Conservation (phyloP, 2,113 vertebrate species). For the Nycticebus coucang region DNA sequence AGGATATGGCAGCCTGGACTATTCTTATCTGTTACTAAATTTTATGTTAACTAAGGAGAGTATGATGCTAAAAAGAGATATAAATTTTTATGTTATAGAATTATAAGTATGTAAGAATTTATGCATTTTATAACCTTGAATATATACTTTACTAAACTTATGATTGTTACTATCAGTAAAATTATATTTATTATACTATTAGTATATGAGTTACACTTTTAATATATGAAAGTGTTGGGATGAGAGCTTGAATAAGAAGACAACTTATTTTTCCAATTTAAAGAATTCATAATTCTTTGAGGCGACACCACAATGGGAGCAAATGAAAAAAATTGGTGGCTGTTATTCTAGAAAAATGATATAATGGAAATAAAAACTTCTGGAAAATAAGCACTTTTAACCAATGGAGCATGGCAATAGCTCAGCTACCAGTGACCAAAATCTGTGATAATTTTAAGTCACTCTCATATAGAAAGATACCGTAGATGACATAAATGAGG, state of each 20-base stretch:
- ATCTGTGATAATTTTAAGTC: constrained; percentile 22
- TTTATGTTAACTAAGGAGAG: background rate
- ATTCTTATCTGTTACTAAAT: background rate
- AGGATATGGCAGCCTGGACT: background rate
- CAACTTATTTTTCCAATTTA: background rate
- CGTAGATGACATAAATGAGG: constrained; percentile 37
- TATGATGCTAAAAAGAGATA: background rate
- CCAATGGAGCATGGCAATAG: background rate
- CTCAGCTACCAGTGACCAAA: background rate
- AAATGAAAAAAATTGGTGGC: background rate
- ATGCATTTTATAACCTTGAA: background rate
- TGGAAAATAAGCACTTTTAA: constrained; percentile 60
- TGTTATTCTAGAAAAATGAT: constrained; percentile 12
- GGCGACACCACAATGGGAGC: background rate
- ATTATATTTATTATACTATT: background rate
- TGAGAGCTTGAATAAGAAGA: background rate
- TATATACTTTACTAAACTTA: background rate
- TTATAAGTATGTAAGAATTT: background rate
- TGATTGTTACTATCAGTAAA: background rate
- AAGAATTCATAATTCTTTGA: background rate
- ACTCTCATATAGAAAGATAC: constrained; percentile 33
- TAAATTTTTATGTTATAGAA: background rate
- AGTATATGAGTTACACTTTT: background rate
- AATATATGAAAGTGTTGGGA: background rate
- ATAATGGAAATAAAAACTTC: background rate